A percentile compares a stretch with the other conserved stretches of the same genome.
These are phyloP conservation scores for Sarcophaga caerulescens DNA, from an alignment of 2,888 invertebrate genomes.

Conservation along the genomic window DNA sequence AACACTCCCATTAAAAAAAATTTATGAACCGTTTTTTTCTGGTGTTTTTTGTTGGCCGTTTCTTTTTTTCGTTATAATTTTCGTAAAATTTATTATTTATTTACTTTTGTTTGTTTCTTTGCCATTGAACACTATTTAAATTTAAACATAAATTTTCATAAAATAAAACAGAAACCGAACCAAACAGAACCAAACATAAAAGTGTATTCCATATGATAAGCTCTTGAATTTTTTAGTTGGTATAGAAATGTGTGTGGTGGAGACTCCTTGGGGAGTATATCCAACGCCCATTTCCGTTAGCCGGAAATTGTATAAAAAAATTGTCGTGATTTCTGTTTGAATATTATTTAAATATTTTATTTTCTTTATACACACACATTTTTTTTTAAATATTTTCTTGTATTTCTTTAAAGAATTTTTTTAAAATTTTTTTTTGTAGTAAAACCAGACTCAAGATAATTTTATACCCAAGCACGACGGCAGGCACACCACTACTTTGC, in stretches of 20 bases:
- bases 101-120: background rate
- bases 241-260: constrained; percentile 1
- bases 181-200: background rate
- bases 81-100: constrained; percentile 21
- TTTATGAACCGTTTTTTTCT: constrained; percentile 14
- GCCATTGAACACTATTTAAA: too few species aligned
- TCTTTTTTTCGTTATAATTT: background rate
- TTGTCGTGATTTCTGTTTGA: background rate
- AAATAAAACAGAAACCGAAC: too few species aligned
- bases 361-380: background rate
- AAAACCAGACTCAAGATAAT: background rate
- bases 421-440: too few species aligned
- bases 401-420: too few species aligned
- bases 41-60: background rate
- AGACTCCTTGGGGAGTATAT: constrained; percentile 68
- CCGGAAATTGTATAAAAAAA: constrained; percentile 63
- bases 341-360: constrained; percentile 29
- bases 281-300: constrained; percentile 70
- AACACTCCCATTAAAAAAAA: constrained; percentile 64
- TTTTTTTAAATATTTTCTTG: background rate
- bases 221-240: constrained; percentile 17
- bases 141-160: too few species aligned
- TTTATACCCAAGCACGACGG: constrained; percentile 15
- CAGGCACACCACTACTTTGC: constrained; percentile 21
- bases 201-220: background rate